Evolutionary conservation across 53 echinoderm and acorn worm species (phyloP).

Genomic region (Holothuria scabra): DNA sequence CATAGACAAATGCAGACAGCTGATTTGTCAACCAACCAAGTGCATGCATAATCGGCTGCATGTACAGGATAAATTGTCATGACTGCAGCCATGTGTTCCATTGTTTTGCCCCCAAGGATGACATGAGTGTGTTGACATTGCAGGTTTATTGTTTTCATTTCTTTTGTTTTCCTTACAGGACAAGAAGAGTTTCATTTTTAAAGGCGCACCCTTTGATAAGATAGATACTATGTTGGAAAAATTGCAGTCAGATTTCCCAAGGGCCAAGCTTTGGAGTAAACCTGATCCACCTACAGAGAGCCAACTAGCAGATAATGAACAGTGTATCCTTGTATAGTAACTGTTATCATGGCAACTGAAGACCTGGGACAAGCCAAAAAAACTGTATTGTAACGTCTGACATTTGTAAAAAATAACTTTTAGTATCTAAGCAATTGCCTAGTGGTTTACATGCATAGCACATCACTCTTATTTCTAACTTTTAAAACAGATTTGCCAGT

Average conservation of each 20-base stretch:
- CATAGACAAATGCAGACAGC: too few relatives aligned
- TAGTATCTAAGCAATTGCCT: background rate
- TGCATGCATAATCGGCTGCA: too few relatives aligned
- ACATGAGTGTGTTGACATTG: too few relatives aligned
- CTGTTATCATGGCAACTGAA: background rate
- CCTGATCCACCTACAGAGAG: constrained; percentile 56
- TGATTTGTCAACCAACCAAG: too few relatives aligned
- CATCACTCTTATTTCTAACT: too few relatives aligned
- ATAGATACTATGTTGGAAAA: constrained; percentile 60
- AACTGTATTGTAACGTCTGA: background rate
- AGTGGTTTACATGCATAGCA: too few relatives aligned
- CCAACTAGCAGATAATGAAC: constrained; percentile 59
- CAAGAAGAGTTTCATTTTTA: constrained; percentile 70
- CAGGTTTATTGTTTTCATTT: too few relatives aligned
- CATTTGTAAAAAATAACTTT: background rate
- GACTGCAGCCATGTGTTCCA: too few relatives aligned
- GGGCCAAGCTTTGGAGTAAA: constrained; percentile 65
- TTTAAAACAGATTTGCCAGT: too few relatives aligned
- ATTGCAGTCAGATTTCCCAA: constrained; percentile 86
- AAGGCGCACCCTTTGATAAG: constrained; percentile 80
- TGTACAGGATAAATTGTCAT: too few relatives aligned
- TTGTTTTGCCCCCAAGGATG: too few relatives aligned
- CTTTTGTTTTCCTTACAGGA: constrained; percentile 45
- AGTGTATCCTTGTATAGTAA: constrained; percentile 79
- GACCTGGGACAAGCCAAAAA: background rate